Conservation (phyloP, 2,888 invertebrate species). For the Alsophila aescularia region DNA sequence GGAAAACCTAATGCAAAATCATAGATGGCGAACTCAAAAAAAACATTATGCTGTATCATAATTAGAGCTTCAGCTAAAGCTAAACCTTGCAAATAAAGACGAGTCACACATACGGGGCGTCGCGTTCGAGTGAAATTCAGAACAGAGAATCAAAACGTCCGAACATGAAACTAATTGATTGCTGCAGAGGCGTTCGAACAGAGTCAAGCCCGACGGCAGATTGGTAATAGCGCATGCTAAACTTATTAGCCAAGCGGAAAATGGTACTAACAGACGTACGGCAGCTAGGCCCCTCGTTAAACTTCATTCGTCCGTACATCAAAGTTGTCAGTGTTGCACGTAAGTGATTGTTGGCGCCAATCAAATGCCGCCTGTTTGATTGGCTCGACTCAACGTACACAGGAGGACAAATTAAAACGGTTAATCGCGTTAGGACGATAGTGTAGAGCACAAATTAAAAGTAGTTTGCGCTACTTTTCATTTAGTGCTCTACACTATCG, state of each 20-base stretch:
- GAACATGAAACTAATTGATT: conserved; percentile 81
- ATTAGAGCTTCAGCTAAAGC: conserved; percentile 7
- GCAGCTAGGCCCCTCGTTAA: conserved; percentile 64
- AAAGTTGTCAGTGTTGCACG: conserved; percentile 72
- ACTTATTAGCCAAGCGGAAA: conserved; percentile 84
- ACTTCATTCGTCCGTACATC: conserved; percentile 75
- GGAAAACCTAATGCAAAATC: conserved; percentile 54
- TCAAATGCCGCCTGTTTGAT: conserved; percentile 69
- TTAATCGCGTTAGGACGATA: conserved; percentile 55
- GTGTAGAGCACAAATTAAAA: conserved; percentile 50
- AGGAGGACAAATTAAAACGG: conserved; percentile 56
- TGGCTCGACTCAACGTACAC: conserved; percentile 55
- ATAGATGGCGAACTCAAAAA: conserved; percentile 43
- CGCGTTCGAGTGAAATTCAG: conserved; percentile 65
- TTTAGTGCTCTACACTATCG: no score
- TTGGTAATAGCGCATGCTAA: conserved; percentile 84
- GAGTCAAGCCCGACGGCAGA: conserved; percentile 69
- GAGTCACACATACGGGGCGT: conserved; percentile 55
- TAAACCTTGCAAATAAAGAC: conserved; percentile 71
- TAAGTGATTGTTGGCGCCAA: conserved; percentile 81
- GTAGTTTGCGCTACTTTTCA: no score
- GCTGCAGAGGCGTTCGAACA: conserved; percentile 69
- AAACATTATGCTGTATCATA: conserved; percentile 34
- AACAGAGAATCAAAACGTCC: conserved; percentile 79
- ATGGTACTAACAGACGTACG: conserved; percentile 78